Percentiles rank a stretch among this genome's conserved stretches.
phyloP scores from a whole-genome alignment of 1,140 invertebrate species.

The Pantala flavescens region DNA sequence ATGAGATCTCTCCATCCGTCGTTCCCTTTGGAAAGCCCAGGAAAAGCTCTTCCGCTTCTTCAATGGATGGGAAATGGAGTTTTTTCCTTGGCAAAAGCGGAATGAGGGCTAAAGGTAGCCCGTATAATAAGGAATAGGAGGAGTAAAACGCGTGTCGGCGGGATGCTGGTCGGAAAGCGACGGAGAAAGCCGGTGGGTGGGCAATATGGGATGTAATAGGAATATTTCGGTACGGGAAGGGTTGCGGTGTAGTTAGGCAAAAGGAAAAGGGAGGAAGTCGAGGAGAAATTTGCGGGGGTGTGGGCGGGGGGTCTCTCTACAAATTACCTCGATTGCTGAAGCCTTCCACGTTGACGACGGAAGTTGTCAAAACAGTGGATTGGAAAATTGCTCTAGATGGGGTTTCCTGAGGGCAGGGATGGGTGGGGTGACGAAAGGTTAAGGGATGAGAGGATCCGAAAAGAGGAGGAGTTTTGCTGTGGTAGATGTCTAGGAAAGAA shows the following conservation, averaged over 20 bases:
- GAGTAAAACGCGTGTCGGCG: no score
- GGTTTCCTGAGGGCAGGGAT: neutral
- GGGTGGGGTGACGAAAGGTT: neutral
- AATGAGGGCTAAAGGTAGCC: no score
- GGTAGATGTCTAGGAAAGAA: neutral
- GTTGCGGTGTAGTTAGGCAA: conserved; percentile 4
- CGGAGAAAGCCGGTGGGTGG: neutral
- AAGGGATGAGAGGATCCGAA: neutral
- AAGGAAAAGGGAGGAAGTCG: neutral
- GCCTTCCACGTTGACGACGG: conserved; percentile 5
- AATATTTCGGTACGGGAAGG: neutral
- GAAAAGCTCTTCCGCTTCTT: no score
- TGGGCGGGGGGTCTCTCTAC: neutral
- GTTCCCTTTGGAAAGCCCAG: no score
- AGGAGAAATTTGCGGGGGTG: neutral
- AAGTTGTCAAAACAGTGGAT: conserved; percentile 9
- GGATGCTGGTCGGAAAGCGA: no score
- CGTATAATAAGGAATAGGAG: no score
- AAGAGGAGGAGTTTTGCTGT: neutral
- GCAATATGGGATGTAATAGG: neutral
- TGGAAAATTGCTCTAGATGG: conserved; percentile 9
- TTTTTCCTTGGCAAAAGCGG: no score
- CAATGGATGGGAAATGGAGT: no score
- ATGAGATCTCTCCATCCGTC: no score
- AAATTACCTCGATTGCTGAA: conserved; percentile 6